Evolutionary conservation across 1,140 invertebrate species (phyloP).

Genomic region (Triops longicaudatus): DNA sequence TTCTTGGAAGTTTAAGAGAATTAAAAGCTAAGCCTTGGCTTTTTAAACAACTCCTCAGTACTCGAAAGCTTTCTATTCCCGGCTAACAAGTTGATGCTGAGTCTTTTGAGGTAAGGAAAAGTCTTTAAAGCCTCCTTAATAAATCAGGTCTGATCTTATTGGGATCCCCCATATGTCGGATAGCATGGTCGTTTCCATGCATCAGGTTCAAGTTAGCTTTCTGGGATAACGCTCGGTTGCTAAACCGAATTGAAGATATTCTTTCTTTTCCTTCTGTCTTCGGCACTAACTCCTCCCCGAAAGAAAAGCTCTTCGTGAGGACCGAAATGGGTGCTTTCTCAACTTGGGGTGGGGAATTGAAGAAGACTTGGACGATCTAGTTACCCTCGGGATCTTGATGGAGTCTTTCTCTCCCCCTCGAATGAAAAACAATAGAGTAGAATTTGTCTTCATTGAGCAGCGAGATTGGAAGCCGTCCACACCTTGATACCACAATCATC

Average conservation of each 20-base stretch:
- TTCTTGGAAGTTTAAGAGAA: not conserved
- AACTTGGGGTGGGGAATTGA: slow-evolving; percentile 14
- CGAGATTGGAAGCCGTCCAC: not conserved
- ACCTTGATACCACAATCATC: slow-evolving; percentile 15
- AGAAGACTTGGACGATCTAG: slow-evolving; percentile 1
- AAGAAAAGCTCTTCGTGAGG: not conserved
- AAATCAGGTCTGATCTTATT: not conserved
- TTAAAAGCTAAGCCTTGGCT: slow-evolving; percentile 25
- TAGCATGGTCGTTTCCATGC: not conserved
- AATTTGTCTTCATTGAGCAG: slow-evolving; percentile 12
- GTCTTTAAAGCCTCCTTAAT: slow-evolving; percentile 3
- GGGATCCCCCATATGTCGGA: not conserved
- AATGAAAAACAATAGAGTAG: slow-evolving; percentile 4
- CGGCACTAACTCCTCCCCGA: not conserved
- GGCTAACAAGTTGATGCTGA: not conserved
- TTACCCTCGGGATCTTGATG: not conserved
- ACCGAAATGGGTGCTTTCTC: not conserved
- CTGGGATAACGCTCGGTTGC: not conserved
- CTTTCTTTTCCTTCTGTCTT: slow-evolving; percentile 1
- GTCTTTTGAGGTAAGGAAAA: slow-evolving; percentile 19
- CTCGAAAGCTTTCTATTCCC: not conserved
- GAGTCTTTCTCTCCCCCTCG: not conserved
- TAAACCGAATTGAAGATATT: slow-evolving; percentile 4
- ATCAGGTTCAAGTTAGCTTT: slow-evolving; percentile 8
- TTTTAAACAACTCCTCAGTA: not conserved